Base-by-base conservation (phyloP, 2,888 invertebrate genomes). In the Sinopyrophorus schimmeli region DNA sequence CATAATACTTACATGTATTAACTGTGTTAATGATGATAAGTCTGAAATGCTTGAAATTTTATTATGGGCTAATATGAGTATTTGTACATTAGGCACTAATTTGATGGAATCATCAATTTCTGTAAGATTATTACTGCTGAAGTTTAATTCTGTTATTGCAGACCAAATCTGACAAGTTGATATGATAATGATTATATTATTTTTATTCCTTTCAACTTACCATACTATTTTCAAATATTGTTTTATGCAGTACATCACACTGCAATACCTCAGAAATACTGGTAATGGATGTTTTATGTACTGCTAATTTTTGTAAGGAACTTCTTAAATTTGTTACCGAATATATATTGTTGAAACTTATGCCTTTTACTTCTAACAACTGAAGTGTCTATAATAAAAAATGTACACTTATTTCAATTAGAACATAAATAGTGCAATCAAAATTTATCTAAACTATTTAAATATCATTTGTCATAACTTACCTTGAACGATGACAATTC, bases 401-500 rank as follows among this genome's bases (percentile, higher is more conserved):
- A 7, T 27, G 12, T n/a, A 10, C 4, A n/a, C 3, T 16, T n/a
- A n/a, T n/a, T n/a, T n/a, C n/a, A 35, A 15, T 2, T 6, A 32
- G 7, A 20, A 5, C 10, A 32, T 20, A 20, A 18, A 31, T 23
- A 21, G 21, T 21, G 5, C 2, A 34, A 20, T 7, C 16, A 17
- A 9, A 15, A 31, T 17, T 17, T 2, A 27, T 6, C 15, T 1
- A 31, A n/a, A n/a, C 15, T 2, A 16, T 9, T 16, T 21, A 16
- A 20, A 18, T 12, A 10, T 28, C 15, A 9, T 23, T 20, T 18
- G n/a, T 11, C 38, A 11, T 7, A 44, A 57, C 43, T 62, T 58
- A 76, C 77, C 68, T 92, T 94, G 70, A 96, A 96, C 16, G 87
- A 83, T 40, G 87, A 81, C 21, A 97, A 75, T 66, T 93, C 92